Conservation (phyloP, 2,888 invertebrate genomes). For the Himalopsyche kuldschensis region DNA sequence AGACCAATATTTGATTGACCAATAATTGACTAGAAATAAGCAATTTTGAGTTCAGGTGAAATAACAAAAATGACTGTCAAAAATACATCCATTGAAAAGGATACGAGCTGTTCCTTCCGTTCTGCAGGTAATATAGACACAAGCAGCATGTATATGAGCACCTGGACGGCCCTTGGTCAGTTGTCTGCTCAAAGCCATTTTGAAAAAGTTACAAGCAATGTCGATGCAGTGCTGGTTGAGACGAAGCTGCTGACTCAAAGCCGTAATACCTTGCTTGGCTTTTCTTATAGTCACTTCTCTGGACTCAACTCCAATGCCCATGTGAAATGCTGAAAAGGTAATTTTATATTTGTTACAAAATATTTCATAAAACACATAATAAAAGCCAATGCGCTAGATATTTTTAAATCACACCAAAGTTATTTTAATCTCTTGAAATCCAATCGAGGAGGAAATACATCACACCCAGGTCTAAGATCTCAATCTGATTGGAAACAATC, state of each 20-base stretch:
- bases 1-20: no score
- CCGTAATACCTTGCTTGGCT: conserved; percentile 82
- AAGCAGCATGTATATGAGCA: conserved; percentile 92
- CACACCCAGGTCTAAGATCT: no score
- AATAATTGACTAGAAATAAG: no score
- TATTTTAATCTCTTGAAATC: no score
- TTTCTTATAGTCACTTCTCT: conserved; percentile 89
- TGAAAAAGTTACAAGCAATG: conserved; percentile 91
- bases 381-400: neutral
- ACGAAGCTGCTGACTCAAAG: conserved; percentile 82
- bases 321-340: conserved; percentile 67
- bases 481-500: no score
- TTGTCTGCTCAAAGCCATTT: conserved; percentile 81
- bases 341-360: neutral
- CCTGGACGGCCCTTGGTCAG: conserved; percentile 90
- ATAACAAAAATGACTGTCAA: no score
- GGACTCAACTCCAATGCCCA: conserved; percentile 83
- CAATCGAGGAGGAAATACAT: no score
- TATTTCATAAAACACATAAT: no score
- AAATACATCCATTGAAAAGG: conserved; percentile 60
- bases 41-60: no score
- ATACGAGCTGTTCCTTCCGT: conserved; percentile 93
- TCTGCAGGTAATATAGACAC: conserved; percentile 95
- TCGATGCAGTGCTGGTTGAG: conserved; percentile 91
- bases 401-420: no score